phyloP scores from a whole-genome alignment of 2,888 invertebrate genomes.

The Trachelus tabidus region DNA sequence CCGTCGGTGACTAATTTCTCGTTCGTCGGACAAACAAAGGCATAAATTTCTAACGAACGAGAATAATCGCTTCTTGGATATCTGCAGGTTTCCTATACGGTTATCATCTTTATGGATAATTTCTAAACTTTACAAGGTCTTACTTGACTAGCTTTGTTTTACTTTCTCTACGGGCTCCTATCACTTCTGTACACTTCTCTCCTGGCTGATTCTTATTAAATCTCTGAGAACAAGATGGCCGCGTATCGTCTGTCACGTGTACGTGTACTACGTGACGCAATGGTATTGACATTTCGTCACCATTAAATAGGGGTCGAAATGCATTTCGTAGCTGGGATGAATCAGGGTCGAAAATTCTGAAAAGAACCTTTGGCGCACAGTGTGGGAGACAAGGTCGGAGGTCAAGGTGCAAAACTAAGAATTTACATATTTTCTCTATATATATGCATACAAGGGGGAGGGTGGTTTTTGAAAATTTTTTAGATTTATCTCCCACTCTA shows the following conservation, averaged over 20 bases:
- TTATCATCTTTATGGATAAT: background rate
- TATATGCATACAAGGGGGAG: too few species aligned
- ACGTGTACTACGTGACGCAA: background rate
- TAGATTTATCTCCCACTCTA: background rate
- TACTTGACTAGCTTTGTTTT: background rate
- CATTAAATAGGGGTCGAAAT: background rate
- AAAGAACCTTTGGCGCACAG: background rate
- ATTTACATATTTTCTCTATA: background rate
- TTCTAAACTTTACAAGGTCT: background rate
- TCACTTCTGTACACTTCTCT: too few species aligned
- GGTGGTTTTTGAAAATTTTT: background rate
- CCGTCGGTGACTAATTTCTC: background rate
- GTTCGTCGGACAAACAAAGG: background rate
- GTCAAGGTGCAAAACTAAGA: background rate
- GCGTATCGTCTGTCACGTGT: background rate
- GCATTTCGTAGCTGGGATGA: background rate
- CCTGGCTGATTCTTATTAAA: background rate
- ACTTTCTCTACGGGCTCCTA: background rate
- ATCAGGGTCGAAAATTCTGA: background rate
- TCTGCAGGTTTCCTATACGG: background rate
- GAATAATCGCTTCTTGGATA: background rate
- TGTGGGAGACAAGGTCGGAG: background rate
- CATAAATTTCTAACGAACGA: background rate
- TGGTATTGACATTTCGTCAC: background rate
- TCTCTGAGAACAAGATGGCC: background rate